Conservation (phyloP, 1,140 invertebrate genomes). For the Calliopsis andreniformis region DNA sequence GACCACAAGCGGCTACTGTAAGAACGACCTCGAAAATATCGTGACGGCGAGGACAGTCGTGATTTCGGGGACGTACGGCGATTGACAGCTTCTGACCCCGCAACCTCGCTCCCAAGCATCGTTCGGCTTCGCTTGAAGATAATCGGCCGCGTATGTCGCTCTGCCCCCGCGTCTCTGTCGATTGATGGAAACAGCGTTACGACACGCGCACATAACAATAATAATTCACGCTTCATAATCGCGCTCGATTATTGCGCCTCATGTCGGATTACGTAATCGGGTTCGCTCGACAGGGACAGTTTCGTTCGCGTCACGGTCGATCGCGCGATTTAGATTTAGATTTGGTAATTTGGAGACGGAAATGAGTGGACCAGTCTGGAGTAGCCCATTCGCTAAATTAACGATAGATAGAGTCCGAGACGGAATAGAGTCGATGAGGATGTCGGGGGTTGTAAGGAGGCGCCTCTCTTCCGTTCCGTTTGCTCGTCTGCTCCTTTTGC, state of each 20-base stretch:
- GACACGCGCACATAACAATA: slow-evolving; percentile 69
- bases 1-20: background rate
- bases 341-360: slow-evolving; percentile 78
- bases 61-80: slow-evolving; percentile 23
- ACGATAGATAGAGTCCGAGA: slow-evolving; percentile 57
- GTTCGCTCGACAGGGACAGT: slow-evolving; percentile 18
- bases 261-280: slow-evolving; percentile 55
- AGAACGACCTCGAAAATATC: background rate
- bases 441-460: slow-evolving; percentile 45
- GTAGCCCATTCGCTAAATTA: slow-evolving; percentile 70
- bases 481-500: background rate
- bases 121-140: slow-evolving; percentile 44
- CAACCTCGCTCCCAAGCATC: slow-evolving; percentile 56
- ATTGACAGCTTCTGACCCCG: slow-evolving; percentile 50
- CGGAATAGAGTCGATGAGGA: slow-evolving; percentile 8
- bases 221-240: slow-evolving; percentile 63
- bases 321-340: slow-evolving; percentile 78
- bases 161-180: slow-evolving; percentile 1
- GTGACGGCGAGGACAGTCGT: background rate
- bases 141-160: slow-evolving; percentile 33
- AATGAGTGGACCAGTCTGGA: slow-evolving; percentile 72
- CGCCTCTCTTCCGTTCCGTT: background rate
- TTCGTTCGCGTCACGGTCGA: slow-evolving; percentile 36
- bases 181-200: slow-evolving; percentile 59
- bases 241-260: slow-evolving; percentile 56